phyloP scores from a whole-genome alignment of 2,888 invertebrate genomes.

The Synanthedon myopaeformis region DNA sequence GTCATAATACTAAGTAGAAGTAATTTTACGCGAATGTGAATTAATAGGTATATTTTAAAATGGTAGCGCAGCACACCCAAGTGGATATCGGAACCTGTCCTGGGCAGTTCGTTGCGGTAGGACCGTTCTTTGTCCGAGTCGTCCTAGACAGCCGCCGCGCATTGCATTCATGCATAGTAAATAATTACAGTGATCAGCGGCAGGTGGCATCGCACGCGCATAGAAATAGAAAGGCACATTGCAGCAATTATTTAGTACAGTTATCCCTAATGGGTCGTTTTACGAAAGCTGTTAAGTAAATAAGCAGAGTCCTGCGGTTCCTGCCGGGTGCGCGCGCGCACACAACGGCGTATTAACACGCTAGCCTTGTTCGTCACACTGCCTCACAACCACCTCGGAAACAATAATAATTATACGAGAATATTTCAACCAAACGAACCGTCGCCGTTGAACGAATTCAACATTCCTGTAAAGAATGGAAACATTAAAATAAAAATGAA shows the following conservation, averaged over 20 bases:
- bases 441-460: too few relatives aligned
- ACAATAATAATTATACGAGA: not conserved
- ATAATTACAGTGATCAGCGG: constrained; percentile 67
- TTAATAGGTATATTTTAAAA: constrained; percentile 52
- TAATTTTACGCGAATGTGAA: constrained; percentile 37
- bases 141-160: constrained; percentile 56
- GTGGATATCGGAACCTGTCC: constrained; percentile 55
- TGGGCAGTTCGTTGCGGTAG: constrained; percentile 20
- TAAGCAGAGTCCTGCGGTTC: constrained; percentile 60
- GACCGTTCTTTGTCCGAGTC: constrained; percentile 64
- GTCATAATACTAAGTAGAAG: constrained; percentile 24
- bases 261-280: constrained; percentile 68
- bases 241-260: constrained; percentile 71
- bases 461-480: too few relatives aligned
- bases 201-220: constrained; percentile 65
- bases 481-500: too few relatives aligned
- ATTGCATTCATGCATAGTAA: constrained; percentile 68
- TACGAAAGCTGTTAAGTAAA: constrained; percentile 69
- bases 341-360: constrained; percentile 10
- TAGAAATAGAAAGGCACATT: constrained; percentile 71
- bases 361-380: constrained; percentile 3
- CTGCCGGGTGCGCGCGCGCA: constrained; percentile 43
- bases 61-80: constrained; percentile 52
- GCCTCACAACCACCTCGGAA: not conserved
- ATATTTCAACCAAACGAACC: too few relatives aligned